Evolutionary conservation across 2,888 invertebrate genomes (phyloP).

Genomic region (Polyommatus iphigenia): DNA sequence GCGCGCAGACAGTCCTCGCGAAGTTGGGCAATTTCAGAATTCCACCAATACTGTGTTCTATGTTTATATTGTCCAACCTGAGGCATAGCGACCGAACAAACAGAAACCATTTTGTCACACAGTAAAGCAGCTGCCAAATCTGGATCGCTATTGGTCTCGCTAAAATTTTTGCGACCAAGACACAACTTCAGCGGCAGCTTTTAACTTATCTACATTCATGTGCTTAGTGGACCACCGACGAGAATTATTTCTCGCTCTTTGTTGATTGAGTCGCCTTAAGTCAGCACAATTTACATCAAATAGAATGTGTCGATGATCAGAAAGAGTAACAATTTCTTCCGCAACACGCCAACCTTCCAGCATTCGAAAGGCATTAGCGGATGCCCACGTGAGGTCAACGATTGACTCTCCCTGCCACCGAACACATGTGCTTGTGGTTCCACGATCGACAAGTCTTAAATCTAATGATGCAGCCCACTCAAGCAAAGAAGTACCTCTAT

Average conservation of each 20-base stretch:
- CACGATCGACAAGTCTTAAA: neutral
- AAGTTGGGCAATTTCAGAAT: too few relatives aligned
- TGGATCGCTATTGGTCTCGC: neutral
- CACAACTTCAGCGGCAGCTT: too few relatives aligned
- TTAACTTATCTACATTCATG: too few relatives aligned
- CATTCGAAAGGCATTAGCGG: neutral
- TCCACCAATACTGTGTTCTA: conserved; percentile 33
- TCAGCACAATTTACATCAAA: conserved; percentile 5
- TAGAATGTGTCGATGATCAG: conserved; percentile 19
- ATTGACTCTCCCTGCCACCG: conserved; percentile 25
- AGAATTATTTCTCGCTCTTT: too few relatives aligned
- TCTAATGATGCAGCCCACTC: conserved; percentile 19
- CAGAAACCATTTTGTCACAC: conserved; percentile 32
- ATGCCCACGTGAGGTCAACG: conserved; percentile 22
- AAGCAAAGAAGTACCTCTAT: neutral
- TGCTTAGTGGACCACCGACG: too few relatives aligned
- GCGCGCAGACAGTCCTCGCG: too few relatives aligned
- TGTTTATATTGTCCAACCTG: neutral
- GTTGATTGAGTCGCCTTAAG: neutral
- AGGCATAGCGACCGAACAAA: conserved; percentile 38
- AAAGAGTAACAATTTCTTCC: neutral
- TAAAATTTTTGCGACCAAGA: neutral
- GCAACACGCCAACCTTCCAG: neutral
- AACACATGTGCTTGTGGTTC: conserved; percentile 1
- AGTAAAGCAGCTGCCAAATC: neutral